Percentiles rank a stretch among this genome's conserved stretches.
These are phyloP conservation scores for Acleris literana DNA, from an alignment of 2,888 invertebrate genomes.

Conservation along the genomic window DNA sequence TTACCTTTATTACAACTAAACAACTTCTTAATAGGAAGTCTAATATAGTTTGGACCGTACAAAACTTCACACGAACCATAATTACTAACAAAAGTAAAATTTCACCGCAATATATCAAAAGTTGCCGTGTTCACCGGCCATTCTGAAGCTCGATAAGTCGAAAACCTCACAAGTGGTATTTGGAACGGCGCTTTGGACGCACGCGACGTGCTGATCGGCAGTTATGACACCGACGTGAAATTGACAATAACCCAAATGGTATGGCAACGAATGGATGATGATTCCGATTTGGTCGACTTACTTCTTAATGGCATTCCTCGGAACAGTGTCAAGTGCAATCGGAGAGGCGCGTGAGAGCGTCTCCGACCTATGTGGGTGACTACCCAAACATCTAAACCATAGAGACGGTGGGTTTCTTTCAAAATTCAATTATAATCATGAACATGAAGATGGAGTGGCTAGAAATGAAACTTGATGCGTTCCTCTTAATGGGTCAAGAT, in stretches of 20 bases:
- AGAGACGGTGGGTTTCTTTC: constrained; percentile 24
- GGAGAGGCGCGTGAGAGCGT: constrained; percentile 48
- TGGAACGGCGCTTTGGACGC: constrained; percentile 44
- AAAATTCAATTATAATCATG: constrained; percentile 35
- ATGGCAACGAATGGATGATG: constrained; percentile 22
- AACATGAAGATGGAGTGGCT: constrained; percentile 32
- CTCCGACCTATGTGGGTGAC: constrained; percentile 45
- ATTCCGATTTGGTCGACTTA: constrained; percentile 28
- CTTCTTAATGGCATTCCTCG: constrained; percentile 39
- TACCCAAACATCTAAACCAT: constrained; percentile 37
- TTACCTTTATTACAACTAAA: constrained; percentile 9
- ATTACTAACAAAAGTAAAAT: constrained; percentile 35
- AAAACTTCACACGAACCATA: constrained; percentile 31
- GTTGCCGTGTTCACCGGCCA: constrained; percentile 31
- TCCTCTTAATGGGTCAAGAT: constrained; percentile 35
- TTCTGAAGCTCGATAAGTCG: constrained; percentile 46
- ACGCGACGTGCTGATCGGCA: constrained; percentile 25
- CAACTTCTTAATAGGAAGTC: constrained; percentile 36
- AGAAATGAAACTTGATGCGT: constrained; percentile 34
- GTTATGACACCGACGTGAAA: constrained; percentile 42
- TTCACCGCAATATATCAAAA: constrained; percentile 35
- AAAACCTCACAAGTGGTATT: constrained; percentile 52
- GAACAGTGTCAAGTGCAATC: constrained; percentile 55
- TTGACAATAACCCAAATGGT: constrained; percentile 33
- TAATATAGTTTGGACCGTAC: constrained; percentile 45